Conservation (phyloP, 2,888 invertebrate species). For the Drosophila mulleri region DNA sequence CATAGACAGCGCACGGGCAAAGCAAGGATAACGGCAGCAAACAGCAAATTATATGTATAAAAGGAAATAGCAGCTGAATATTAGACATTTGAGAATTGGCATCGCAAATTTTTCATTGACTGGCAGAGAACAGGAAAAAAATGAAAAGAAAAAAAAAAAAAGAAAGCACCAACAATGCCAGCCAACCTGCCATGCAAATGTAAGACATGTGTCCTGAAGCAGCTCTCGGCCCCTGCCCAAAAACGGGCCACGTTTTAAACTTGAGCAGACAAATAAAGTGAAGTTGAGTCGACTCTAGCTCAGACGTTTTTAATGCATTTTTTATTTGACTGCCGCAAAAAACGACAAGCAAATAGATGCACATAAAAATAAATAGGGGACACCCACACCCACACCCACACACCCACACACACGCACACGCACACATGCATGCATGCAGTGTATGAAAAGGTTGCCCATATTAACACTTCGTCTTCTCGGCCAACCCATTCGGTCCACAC, state of each 20-base stretch:
- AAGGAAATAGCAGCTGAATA: constrained; percentile 69
- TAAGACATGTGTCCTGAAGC: constrained; percentile 49
- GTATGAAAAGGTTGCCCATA: constrained; percentile 58
- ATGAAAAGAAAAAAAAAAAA: neutral
- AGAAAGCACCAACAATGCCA: constrained; percentile 35
- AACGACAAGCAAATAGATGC: constrained; percentile 76
- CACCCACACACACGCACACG: constrained; percentile 2
- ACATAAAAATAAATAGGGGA: constrained; percentile 81
- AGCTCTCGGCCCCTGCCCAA: neutral
- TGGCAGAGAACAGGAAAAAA: constrained; percentile 27
- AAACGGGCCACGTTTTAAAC: constrained; percentile 24
- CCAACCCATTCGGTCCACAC: constrained; percentile 6
- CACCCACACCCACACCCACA: constrained; percentile 7
- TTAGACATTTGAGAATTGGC: constrained; percentile 82
- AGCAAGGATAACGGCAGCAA: constrained; percentile 42
- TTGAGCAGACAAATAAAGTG: constrained; percentile 63
- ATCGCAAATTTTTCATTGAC: constrained; percentile 74
- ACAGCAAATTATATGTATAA: constrained; percentile 63
- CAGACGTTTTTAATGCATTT: constrained; percentile 80
- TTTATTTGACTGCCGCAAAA: constrained; percentile 74
- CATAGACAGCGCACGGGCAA: constrained; percentile 24
- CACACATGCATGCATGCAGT: neutral
- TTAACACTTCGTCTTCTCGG: constrained; percentile 55
- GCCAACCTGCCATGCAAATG: constrained; percentile 60
- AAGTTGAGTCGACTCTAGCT: constrained; percentile 43